Base-by-base conservation (phyloP, 2,888 invertebrate genomes). In the Trichogramma evanescens region DNA sequence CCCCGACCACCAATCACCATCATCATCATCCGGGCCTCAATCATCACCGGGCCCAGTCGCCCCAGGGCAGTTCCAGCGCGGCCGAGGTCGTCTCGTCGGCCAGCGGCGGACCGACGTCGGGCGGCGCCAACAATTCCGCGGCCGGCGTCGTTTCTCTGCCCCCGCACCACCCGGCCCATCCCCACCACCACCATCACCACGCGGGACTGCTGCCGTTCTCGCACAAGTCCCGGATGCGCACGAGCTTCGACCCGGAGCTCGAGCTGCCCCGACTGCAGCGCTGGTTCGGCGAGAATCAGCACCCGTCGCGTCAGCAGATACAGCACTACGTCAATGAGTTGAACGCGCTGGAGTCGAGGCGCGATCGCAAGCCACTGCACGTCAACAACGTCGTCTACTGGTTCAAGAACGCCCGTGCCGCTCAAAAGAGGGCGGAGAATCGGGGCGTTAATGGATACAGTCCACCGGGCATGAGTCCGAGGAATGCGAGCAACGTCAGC, bases 351-450 rank as follows among this genome's bases (percentile, higher is more conserved):
- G 95, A 95, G 73, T 96, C 95, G 55, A 84, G 97, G 49, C 84
- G 93, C 56, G 96, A 95, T 1, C 83, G 96, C 53, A 95, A 96
- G 73, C 95, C 95, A 0, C 81, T 97, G 56, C 96, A 97, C 78
- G 89, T 96, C 4, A 95, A 95, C 74, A 96, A 96, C 74, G 95
- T 96, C 10, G 95, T 95, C 10, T 94, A 94, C 73, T 94, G 94
- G 94, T 99, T 99, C 80, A 96, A 97, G 78, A 97, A 97, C 75
- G 96, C 97, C 0, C 84, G 98, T 56, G 97, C 97, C 1, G 95
- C 95, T 1, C 93, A 94, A 75, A 94, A 96, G 73, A 83, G 96
- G 49, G 94, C 94, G 3, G 93, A 94, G 69, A 78, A 80, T 53
- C 74, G 82, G 40, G 80, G 78, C 48, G 71, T 79, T 54, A 79